phyloP scores from a whole-genome alignment of 2,797 vertebrate genomes.

The Mus caroli region DNA sequence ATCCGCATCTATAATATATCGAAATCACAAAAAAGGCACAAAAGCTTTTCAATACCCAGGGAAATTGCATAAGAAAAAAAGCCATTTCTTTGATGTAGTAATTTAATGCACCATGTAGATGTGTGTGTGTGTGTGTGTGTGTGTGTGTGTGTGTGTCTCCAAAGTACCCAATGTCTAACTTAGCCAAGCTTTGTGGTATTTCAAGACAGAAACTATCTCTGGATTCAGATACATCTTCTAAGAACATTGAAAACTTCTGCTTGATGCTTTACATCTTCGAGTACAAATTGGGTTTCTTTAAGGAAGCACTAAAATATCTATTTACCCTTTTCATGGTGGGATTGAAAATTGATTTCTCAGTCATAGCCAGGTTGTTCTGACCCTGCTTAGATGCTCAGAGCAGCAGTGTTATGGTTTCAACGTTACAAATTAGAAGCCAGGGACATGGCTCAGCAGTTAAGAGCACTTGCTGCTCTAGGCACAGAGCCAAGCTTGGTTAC shows the following conservation, averaged over 20 bases:
- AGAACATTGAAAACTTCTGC: conserved; percentile 48
- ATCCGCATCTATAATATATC: not conserved
- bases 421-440: not conserved
- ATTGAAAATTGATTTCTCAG: conserved; percentile 69
- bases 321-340: conserved; percentile 49
- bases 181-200: conserved; percentile 46
- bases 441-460: not conserved
- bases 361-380: conserved; percentile 44
- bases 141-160: not conserved
- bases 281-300: conserved; percentile 70
- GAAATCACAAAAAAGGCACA: conserved; percentile 37
- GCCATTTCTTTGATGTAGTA: conserved; percentile 46
- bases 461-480: not conserved
- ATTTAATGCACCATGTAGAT: not conserved
- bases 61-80: conserved; percentile 38
- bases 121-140: too few species aligned
- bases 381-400: not conserved
- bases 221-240: conserved; percentile 70
- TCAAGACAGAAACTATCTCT: conserved; percentile 50
- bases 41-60: conserved; percentile 27
- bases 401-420: conserved; percentile 18
- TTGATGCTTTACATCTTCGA: conserved; percentile 67
- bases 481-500: not conserved
- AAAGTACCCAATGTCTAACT: conserved; percentile 69
- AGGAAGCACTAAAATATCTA: conserved; percentile 29